Base-by-base conservation (phyloP, 2,113 vertebrate genomes). In the Phalacrocorax pelagicus region DNA sequence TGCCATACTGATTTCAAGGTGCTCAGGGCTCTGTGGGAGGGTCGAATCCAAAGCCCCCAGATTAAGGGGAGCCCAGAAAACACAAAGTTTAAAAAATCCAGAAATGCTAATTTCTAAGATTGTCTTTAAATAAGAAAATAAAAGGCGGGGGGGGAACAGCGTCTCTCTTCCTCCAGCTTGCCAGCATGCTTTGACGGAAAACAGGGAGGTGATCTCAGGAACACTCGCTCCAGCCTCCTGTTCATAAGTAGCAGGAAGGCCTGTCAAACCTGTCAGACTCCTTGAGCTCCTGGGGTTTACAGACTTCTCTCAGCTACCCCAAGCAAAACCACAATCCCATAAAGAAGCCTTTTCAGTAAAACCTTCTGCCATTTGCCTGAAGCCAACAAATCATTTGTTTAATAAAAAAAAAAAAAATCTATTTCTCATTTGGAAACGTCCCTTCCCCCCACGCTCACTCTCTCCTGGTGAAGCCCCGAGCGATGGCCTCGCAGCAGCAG, bases 261-360 rank as follows among this genome's bases (percentile, higher is more conserved):
- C 75, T 93, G 91, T 92, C 90, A 96, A 88, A 71, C 61, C 92
- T 90, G 95, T 94, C 96, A 96, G 90, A 81, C 86, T 95, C 88
- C 38, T 77, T n/a, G 82, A 90, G 93, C 92, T 96, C 96, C 95
- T 93, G 92, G 91, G 93, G 92, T 93, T 94, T 97, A 75, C 88
- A 93, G 97, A 97, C 93, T 97, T 93, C 84, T 93, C 79, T 94
- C 89, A 90, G 84, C 91, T 91, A 96, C 91, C 93, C 83, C 89
- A 91, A 95, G 96, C 92, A 95, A 97, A 97, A 96, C 95, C 96
- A 96, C 95, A 97, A 94, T 84, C 86, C 83, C 95, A 97, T 97
- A 97, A 97, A 98, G 86, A 96, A 75, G 52, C 67, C 86, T 94
- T 96, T 95, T 96, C 96, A 92, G 82, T 90, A 90, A 95, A 96